Evolutionary conservation across 2,113 vertebrate genomes (phyloP), one percentile per base, ranked within the genome.

Genomic region (Siphamia tubifer): DNA sequence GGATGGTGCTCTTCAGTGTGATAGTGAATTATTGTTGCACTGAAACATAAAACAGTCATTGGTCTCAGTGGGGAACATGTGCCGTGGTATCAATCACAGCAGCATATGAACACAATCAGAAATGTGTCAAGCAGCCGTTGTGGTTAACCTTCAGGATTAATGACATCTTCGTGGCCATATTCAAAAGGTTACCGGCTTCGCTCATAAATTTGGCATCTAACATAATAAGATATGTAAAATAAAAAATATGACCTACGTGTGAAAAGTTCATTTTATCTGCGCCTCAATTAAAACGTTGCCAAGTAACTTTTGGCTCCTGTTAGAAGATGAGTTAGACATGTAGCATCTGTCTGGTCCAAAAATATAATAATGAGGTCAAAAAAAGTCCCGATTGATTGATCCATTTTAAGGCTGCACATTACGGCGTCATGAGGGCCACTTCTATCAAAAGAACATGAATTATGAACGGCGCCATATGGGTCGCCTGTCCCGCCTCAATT

Each of bases 371-470:
- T 6, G 16, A 40, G n/a, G 31, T 11, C 36, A 8, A 15, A 62
- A 47, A 28, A 36, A 44, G 35, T 49, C 17, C 51, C 5, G 2
- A 17, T 20, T 25, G 49, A 72, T 16, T 25, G 52, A 66, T 65
- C 53, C 12, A 54, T 72, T 57, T 64, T 63, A 67, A n/a, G 56
- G 8, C 8, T 15, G 61, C 61, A 65, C 62, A 77, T 69, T 69
- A 68, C 43, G 27, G 40, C 38, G 38, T 70, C 68, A 53, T 12
- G 17, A 67, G 40, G 56, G 60, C 44, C 44, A 51, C 61, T 53
- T 79, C 76, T 56, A 77, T 86, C 67, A 78, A 68, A 61, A 71
- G 71, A 19, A 28, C 39, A 85, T 89, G 42, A 82, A 89, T 84
- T 57, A 85, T 82, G 53, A 74, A 88, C 77, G 24, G 44, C 21